Evolutionary conservation across 92 coral and sea anemone species (phyloP).

Genomic region (Heliopora coerulea): DNA sequence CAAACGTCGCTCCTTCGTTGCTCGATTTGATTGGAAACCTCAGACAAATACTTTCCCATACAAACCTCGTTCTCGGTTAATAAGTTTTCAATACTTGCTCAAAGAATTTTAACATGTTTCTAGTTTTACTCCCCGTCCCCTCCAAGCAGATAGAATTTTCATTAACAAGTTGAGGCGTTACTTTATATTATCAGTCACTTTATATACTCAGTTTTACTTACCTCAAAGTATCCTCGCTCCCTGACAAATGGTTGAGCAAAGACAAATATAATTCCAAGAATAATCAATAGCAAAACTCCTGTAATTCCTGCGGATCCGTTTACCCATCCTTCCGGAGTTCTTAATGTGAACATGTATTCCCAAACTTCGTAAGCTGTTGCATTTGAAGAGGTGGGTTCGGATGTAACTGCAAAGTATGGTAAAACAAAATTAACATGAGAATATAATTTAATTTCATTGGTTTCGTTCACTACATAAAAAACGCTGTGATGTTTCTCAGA

Average conservation of each 20-base stretch:
- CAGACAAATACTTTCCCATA: too few species aligned
- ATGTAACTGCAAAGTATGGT: background rate
- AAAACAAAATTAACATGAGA: too few species aligned
- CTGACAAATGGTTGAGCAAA: constrained; percentile 33
- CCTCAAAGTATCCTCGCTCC: background rate
- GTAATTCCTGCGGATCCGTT: constrained; percentile 34
- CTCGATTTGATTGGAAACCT: too few species aligned
- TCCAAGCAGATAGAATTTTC: background rate
- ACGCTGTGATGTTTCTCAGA: too few species aligned
- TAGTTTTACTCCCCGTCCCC: too few species aligned
- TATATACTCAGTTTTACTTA: background rate
- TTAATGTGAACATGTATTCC: constrained; percentile 30
- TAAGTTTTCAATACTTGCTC: too few species aligned
- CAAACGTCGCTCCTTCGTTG: too few species aligned
- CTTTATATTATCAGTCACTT: background rate
- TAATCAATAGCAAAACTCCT: constrained; percentile 31
- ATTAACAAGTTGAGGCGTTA: background rate
- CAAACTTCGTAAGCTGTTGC: constrained; percentile 6
- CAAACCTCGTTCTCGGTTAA: too few species aligned
- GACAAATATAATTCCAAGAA: constrained; percentile 27
- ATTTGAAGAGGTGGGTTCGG: background rate
- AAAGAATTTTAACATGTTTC: too few species aligned
- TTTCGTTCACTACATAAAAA: too few species aligned
- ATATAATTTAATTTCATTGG: background rate
- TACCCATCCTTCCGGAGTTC: constrained; percentile 38